Percentiles rank a stretch among this genome's conserved stretches.
phyloP scores from a whole-genome alignment of 2,888 invertebrate genomes.

The Cantharis flavilabris region DNA sequence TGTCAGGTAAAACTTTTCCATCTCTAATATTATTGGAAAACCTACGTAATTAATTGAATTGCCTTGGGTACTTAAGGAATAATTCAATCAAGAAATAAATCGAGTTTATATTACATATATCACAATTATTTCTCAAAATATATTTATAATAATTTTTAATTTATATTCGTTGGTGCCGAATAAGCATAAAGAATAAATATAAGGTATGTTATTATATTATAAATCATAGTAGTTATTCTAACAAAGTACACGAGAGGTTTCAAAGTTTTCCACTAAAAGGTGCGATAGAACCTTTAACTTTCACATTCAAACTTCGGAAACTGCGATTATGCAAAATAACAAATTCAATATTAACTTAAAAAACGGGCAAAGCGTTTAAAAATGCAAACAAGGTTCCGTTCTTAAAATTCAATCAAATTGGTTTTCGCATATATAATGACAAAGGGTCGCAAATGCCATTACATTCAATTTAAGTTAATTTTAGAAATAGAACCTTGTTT shows the following conservation, averaged over 20 bases:
- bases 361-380: neutral
- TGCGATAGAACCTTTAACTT: neutral
- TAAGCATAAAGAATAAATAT: neutral
- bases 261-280: neutral
- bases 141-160: neutral
- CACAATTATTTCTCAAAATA: neutral
- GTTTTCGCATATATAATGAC: neutral
- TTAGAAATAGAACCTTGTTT: neutral
- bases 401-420: neutral
- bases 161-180: neutral
- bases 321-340: neutral
- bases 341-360: neutral
- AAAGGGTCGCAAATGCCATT: neutral
- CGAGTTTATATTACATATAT: neutral
- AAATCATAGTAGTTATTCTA: neutral
- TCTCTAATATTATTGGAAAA: neutral
- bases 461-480: neutral
- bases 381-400: neutral
- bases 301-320: neutral
- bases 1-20: neutral
- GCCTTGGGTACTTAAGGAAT: neutral
- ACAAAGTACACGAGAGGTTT: neutral
- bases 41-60: neutral
- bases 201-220: neutral
- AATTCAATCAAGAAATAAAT: neutral